Evolutionary conservation across 2,797 vertebrate species (phyloP).

Genomic region (Anguilla marmorata): DNA sequence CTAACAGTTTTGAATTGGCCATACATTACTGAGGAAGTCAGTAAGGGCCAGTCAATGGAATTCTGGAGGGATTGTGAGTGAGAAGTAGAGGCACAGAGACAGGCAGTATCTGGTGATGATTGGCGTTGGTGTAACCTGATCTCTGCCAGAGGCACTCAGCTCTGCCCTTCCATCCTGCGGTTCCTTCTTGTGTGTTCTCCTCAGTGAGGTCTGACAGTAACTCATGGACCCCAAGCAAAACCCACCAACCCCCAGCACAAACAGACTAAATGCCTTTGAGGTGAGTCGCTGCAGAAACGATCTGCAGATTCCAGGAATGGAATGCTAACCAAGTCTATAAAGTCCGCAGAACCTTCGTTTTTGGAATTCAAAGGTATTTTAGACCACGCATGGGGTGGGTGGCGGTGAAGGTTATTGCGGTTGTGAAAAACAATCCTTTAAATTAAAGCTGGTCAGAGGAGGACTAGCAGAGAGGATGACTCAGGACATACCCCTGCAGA

Average conservation of each 20-base stretch:
- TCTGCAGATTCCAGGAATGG: background rate
- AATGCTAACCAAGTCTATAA: background rate
- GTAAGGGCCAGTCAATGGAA: background rate
- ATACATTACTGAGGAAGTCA: background rate
- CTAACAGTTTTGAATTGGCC: background rate
- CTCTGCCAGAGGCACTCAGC: conserved; percentile 5
- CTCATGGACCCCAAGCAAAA: background rate
- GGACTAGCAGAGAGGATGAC: background rate
- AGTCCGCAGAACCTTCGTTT: background rate
- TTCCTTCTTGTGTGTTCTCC: conserved; percentile 17
- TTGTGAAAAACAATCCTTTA: background rate
- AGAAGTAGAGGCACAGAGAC: background rate
- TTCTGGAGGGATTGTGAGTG: background rate
- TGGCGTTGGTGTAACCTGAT: background rate
- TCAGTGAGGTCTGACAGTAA: background rate
- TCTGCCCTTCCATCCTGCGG: background rate
- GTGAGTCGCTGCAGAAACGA: conserved; percentile 10
- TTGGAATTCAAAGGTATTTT: background rate
- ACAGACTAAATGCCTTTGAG: background rate
- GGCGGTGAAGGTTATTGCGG: background rate
- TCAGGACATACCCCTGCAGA: background rate
- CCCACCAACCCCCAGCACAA: background rate
- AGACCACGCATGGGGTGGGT: background rate
- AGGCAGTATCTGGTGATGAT: background rate
- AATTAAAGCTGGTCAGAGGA: background rate